Conservation (phyloP, 1,140 invertebrate genomes). For the Drosophila yakuba region DNA sequence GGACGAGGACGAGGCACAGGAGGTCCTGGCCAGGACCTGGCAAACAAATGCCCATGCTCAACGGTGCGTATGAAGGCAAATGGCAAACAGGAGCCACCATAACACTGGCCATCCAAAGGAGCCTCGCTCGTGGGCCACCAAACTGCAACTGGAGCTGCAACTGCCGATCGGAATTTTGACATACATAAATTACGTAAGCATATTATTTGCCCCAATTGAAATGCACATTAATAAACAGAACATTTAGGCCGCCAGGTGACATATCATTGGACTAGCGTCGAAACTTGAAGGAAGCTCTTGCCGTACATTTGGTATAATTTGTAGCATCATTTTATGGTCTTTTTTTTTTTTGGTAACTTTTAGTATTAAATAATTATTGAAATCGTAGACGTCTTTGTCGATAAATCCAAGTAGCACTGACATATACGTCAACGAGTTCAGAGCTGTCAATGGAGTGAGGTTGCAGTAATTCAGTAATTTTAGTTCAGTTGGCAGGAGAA, state of each 20-base stretch:
- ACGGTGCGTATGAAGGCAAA: constrained; percentile 70
- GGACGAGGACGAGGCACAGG: background rate
- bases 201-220: constrained; percentile 32
- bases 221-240: constrained; percentile 1
- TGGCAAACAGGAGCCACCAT: constrained; percentile 58
- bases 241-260: background rate
- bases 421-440: no score
- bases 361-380: no score
- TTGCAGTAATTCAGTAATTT: no score
- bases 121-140: background rate
- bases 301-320: no score
- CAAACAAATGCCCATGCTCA: constrained; percentile 69
- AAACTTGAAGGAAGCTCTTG: no score
- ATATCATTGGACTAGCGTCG: no score
- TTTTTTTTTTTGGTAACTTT: no score
- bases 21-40: constrained; percentile 9
- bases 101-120: constrained; percentile 32
- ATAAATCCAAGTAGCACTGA: no score
- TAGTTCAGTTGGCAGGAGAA: no score
- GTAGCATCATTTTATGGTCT: no score
- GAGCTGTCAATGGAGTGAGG: no score
- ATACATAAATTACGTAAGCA: constrained; percentile 8
- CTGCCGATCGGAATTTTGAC: constrained; percentile 21
- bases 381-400: no score
- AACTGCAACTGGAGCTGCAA: constrained; percentile 1